Evolutionary conservation across 1,140 invertebrate genomes (phyloP).

Genomic region (Tyrophagus putrescentiae): DNA sequence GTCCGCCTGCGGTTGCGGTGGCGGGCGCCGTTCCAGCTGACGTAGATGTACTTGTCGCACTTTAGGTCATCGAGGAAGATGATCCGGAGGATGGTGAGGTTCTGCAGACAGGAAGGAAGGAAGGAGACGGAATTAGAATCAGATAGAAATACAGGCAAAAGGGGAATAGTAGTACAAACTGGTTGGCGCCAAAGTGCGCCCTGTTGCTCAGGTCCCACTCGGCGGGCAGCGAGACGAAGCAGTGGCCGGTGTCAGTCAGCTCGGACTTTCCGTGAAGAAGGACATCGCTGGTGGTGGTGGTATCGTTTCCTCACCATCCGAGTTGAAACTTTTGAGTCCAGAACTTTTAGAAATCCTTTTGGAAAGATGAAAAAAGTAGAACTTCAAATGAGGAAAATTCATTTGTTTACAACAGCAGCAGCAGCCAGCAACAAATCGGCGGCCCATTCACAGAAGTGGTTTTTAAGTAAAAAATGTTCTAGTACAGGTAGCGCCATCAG

Average conservation of each 20-base stretch:
- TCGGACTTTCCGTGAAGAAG: constrained; percentile 4
- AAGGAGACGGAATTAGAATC: background rate
- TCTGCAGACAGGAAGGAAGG: background rate
- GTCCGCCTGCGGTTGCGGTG: background rate
- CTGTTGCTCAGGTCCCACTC: background rate
- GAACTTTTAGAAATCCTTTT: too few species aligned
- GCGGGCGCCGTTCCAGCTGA: background rate
- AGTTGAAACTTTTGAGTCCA: too few species aligned
- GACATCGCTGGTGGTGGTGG: too few species aligned
- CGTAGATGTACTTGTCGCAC: background rate
- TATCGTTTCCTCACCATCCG: too few species aligned
- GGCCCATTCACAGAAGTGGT: too few species aligned
- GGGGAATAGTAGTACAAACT: background rate
- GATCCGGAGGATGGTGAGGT: background rate
- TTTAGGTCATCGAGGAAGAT: constrained; percentile 14
- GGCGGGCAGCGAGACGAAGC: background rate
- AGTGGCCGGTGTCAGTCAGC: background rate
- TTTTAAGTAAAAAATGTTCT: too few species aligned
- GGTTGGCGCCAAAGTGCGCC: background rate
- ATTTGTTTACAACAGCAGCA: too few species aligned
- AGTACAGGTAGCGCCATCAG: too few species aligned
- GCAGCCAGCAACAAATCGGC: too few species aligned
- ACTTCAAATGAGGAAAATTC: too few species aligned
- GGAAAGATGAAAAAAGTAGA: too few species aligned
- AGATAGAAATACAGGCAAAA: background rate